Base-by-base conservation (phyloP, 2,888 invertebrate genomes). In the Acrobasis suavella region DNA sequence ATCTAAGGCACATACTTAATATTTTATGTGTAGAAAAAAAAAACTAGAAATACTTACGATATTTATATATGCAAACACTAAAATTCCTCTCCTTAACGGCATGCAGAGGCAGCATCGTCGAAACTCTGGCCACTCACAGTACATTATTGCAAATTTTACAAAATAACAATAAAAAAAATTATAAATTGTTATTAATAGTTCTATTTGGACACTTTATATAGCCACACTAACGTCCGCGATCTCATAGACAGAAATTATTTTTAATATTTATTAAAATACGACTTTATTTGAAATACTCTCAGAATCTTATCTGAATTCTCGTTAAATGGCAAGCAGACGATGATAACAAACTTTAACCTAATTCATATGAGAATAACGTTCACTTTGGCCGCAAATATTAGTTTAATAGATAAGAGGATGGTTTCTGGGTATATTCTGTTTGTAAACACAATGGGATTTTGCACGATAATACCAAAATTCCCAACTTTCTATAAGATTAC, bases 51-150 rank as follows among this genome's bases (percentile, higher is more conserved):
- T 63, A 77, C 78, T 75, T 62, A 80, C 80, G 50, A 77, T 62
- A 65, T 76, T 78, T 10, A 80, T 60, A 62, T 79, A 80, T 64
- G 75, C 80, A 54, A 79, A 76, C 5, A 67, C 65, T 39, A 79
- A 56, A 22, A 77, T 68, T 9, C 80, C 80, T 22, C 69, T 69
- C 14, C 79, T 64, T 6, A 80, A 63, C 0, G 80, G 80, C 66
- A 80, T 62, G 64, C 80, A 80, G 38, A 77, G 73, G 58, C 79
- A 78, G 58, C 80, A 80, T 64, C 80, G 62, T 10, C 75, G 71
- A 17, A 80, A 71, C 22, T 71, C 68, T 0, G 79, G 80, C 62
- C 77, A 68, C 37, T 80, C 80, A 64, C 78, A 78, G 62, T 74
- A 76, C 80, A 80, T 80, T 63, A 68, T 75, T 12, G n/a, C n/a